Base-by-base conservation (phyloP, 2,888 invertebrate genomes). In the Hirtodrosophila trivittata region DNA sequence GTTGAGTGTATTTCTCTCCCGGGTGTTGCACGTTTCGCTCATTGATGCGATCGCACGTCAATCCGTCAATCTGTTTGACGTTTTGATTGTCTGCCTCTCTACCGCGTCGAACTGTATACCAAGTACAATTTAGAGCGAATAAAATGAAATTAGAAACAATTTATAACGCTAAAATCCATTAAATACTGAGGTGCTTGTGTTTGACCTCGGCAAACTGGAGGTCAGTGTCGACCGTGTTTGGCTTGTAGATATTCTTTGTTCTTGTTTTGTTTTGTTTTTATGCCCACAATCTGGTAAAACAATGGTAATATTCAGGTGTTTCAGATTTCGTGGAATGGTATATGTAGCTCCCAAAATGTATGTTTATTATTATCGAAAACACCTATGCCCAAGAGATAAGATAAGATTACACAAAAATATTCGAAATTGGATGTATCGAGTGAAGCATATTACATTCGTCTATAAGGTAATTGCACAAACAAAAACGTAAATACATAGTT, bases 61-160 rank as follows among this genome's bases (percentile, higher is more conserved):
- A 81, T 78, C 63, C 60, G 60, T 85, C 78, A 72, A 72, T 72
- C 60, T 39, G 58, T 10, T 51, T 82, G 85, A 82, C 78, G 59
- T 66, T 75, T 85, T 77, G 78, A 78, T 85, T 81, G 76, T 51
- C 18, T 21, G 76, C 54, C 18, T 21, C 18, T 66, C 42, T 59
- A 43, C 57, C 58, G 63, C 51, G 25, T 54, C 56, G 54, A 38
- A 33, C 32, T 33, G 41, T 51, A 32, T 47, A 13, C 18, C 30
- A 5, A 37, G 33, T 25, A 28, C 25, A 25, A 33, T 18, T 28
- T 18, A 16, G 16, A 12, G 41, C 12, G 13, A 46, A 55, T 51
- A 38, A 62, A 63, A 49, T 57, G 25, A 57, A 68, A 66, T 70
- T 70, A 64, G 64, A 76, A 77, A 58, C 71, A 66, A 71, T 84